Percentiles rank a stretch among this genome's conserved stretches.
Evolutionary conservation across 1,140 invertebrate species (phyloP).

Genomic region (Dreissena polymorpha): DNA sequence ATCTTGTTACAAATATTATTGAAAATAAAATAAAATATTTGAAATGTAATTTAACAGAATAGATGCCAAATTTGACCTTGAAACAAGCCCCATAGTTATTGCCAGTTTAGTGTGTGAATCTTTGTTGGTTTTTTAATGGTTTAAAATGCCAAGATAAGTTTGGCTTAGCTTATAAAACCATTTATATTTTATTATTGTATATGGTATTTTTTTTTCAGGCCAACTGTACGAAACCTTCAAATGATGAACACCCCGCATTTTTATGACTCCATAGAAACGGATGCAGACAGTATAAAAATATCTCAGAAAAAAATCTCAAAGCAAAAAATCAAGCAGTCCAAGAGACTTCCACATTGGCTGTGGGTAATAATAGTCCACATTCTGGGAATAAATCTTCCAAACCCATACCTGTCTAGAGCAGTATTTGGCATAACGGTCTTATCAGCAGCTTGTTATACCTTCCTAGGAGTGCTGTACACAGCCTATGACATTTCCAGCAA

Average conservation of each 20-base stretch:
- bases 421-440: conserved; percentile 75
- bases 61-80: no score
- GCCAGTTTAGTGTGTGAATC: no score
- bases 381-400: conserved; percentile 66
- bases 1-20: no score
- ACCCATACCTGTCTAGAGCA: conserved; percentile 68
- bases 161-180: no score
- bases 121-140: no score
- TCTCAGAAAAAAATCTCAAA: conserved; percentile 24
- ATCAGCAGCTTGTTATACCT: conserved; percentile 63
- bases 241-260: conserved; percentile 37
- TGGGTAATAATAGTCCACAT: conserved; percentile 66
- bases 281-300: not conserved
- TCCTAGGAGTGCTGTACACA: conserved; percentile 70
- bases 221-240: conserved; percentile 17
- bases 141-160: no score
- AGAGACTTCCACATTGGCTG: conserved; percentile 64
- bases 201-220: conserved; percentile 14
- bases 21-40: no score
- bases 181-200: no score
- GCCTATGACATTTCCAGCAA: conserved; percentile 76
- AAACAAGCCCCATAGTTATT: no score
- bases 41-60: no score
- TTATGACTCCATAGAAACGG: conserved; percentile 43
- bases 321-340: conserved; percentile 60